phyloP scores from a whole-genome alignment of 2,797 vertebrate genomes.

The Philypnodon macrostomus region DNA sequence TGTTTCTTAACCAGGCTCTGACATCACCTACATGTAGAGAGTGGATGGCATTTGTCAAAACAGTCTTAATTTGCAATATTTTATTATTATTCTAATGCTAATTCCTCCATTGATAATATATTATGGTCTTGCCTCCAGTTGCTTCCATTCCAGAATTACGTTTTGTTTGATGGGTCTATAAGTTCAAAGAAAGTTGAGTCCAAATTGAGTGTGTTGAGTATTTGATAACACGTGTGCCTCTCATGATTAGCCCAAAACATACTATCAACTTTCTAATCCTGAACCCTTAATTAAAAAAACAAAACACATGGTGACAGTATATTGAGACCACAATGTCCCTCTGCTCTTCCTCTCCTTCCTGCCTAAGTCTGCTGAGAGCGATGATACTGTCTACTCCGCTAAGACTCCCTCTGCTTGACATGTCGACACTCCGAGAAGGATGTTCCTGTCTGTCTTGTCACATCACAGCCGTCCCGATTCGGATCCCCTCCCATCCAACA shows the following conservation, averaged over 20 bases:
- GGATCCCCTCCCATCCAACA: slow-evolving; percentile 70
- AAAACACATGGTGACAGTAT: slow-evolving; percentile 24
- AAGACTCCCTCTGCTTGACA: slow-evolving; percentile 69
- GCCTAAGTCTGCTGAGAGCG: slow-evolving; percentile 60
- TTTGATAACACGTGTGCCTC: neutral
- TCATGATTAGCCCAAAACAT: neutral
- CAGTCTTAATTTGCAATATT: no score
- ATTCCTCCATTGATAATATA: no score
- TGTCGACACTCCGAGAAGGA: slow-evolving; percentile 70
- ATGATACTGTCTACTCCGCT: slow-evolving; percentile 72
- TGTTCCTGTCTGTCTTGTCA: slow-evolving; percentile 80
- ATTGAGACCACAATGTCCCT: slow-evolving; percentile 45
- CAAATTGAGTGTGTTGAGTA: neutral
- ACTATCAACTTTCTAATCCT: neutral
- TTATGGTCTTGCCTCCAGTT: no score
- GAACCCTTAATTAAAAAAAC: slow-evolving; percentile 7
- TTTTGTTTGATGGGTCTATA: no score
- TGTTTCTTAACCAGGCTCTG: no score
- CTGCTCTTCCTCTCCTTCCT: slow-evolving; percentile 45
- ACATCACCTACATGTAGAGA: no score
- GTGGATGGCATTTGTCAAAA: no score
- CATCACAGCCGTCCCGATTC: slow-evolving; percentile 71
- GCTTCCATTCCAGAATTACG: no score
- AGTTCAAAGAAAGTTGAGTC: no score
- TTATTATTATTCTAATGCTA: no score